Percentiles rank a stretch among this genome's conserved stretches.
These are phyloP conservation scores for Hexactinellida sp. DNA, from an alignment of 37 sponge, comb jelly and placozoan species.

Conservation along the genomic window DNA sequence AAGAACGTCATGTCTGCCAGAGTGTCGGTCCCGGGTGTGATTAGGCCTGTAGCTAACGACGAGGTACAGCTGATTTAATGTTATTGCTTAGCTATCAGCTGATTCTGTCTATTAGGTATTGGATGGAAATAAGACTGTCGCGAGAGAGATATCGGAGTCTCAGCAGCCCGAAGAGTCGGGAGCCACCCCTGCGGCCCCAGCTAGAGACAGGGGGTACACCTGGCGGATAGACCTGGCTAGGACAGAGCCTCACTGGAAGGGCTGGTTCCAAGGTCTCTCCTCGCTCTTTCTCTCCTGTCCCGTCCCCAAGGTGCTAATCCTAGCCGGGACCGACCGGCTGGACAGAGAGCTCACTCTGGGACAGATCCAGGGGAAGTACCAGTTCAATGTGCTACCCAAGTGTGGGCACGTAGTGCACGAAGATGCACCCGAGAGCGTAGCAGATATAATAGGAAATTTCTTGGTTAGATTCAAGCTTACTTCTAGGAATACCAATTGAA, in stretches of 20 bases:
- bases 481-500: background rate
- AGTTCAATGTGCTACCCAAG: slow-evolving; percentile 52
- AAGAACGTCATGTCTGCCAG: slow-evolving; percentile 58
- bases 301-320: slow-evolving; percentile 50
- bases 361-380: slow-evolving; percentile 85
- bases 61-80: background rate
- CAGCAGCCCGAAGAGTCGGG: background rate
- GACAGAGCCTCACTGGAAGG: slow-evolving; percentile 65
- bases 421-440: slow-evolving; percentile 73
- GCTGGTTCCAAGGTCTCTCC: slow-evolving; percentile 74
- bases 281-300: slow-evolving; percentile 37
- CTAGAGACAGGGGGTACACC: slow-evolving; percentile 9
- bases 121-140: background rate
- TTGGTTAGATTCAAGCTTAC: slow-evolving; percentile 52
- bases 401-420: slow-evolving; percentile 86
- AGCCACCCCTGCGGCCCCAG: background rate
- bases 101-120: background rate
- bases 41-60: background rate
- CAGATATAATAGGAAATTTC: slow-evolving; percentile 34
- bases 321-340: slow-evolving; percentile 60
- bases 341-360: slow-evolving; percentile 76
- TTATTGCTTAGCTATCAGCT: background rate
- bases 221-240: slow-evolving; percentile 71
- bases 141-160: background rate
- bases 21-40: slow-evolving; percentile 58